Conservation (phyloP, 2,113 vertebrate species). For the Nibea albiflora region DNA sequence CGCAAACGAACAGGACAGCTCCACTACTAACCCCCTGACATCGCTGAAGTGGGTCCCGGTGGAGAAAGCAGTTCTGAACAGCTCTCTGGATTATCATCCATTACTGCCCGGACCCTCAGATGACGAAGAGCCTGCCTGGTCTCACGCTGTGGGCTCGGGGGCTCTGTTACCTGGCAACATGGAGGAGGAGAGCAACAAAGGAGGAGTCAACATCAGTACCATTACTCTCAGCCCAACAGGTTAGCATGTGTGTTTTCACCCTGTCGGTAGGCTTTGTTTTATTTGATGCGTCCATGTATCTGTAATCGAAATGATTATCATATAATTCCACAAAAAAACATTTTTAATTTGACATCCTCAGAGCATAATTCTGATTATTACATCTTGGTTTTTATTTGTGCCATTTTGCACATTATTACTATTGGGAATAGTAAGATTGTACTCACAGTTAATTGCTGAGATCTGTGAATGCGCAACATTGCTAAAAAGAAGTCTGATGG, state of each 20-base stretch:
- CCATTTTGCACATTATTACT: neutral
- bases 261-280: neutral
- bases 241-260: constrained; percentile 38
- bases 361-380: neutral
- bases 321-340: neutral
- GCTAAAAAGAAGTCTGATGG: neutral
- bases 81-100: constrained; percentile 59
- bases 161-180: constrained; percentile 72
- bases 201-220: constrained; percentile 62
- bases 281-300: neutral
- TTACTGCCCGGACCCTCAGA: constrained; percentile 40
- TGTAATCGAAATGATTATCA: neutral
- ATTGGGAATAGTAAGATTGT: neutral
- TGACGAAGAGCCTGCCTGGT: constrained; percentile 69
- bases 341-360: neutral
- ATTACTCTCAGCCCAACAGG: constrained; percentile 68
- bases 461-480: neutral
- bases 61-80: constrained; percentile 52
- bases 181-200: constrained; percentile 73
- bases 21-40: constrained; percentile 19
- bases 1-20: constrained; percentile 38
- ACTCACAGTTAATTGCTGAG: neutral
- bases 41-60: constrained; percentile 55
- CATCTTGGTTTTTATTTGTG: neutral
- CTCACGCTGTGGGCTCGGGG: constrained; percentile 75